Conservation (phyloP, 2,113 vertebrate genomes). For the Donacobius atricapilla region DNA sequence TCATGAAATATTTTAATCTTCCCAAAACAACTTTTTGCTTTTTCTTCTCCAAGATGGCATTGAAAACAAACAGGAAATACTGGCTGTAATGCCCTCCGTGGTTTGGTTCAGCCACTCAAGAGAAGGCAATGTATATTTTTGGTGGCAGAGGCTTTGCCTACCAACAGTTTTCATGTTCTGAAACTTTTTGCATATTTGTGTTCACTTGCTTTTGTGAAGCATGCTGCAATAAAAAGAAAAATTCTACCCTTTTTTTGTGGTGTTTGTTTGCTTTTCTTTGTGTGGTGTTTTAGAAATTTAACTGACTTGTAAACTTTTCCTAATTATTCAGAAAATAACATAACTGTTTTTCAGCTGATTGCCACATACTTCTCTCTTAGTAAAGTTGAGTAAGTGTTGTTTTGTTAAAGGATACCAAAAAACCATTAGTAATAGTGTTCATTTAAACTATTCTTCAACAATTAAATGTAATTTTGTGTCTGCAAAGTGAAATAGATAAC, state of each 20-base stretch:
- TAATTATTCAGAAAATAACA: background rate
- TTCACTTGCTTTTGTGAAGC: background rate
- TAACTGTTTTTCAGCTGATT: background rate
- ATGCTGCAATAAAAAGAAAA: background rate
- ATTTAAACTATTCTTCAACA: background rate
- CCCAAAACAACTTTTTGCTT: background rate
- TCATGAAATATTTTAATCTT: background rate
- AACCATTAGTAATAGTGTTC: rapidly evolving
- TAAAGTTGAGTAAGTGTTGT: background rate
- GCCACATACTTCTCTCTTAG: background rate
- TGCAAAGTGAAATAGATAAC: background rate
- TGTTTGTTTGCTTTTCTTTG: background rate
- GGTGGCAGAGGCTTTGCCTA: background rate
- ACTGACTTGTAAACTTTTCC: background rate
- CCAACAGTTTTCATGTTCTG: background rate
- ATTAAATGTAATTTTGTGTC: background rate
- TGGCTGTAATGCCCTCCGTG: background rate
- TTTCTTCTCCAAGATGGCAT: background rate
- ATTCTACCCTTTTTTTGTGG: background rate
- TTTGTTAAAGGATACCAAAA: background rate
- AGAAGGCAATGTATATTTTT: background rate
- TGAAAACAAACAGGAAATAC: background rate
- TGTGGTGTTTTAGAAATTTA: background rate
- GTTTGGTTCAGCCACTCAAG: background rate
- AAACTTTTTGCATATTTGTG: background rate